These are phyloP conservation scores for Mormoops blainvillei DNA, from an alignment of 2,113 vertebrate species.

Conservation along the genomic window DNA sequence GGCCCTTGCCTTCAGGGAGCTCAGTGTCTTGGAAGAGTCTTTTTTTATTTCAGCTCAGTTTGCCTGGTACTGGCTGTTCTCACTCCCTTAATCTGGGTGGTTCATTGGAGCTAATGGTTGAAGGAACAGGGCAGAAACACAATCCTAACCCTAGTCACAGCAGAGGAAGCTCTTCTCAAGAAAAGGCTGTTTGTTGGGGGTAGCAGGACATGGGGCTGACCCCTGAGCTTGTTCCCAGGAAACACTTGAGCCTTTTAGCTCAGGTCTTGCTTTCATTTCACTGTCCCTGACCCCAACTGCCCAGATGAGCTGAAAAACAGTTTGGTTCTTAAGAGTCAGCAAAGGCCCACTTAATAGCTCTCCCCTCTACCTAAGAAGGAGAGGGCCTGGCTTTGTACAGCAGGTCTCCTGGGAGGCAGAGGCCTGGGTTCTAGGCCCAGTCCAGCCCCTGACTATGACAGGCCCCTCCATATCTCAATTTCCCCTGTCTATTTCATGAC, in stretches of 20 bases:
- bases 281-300: neutral
- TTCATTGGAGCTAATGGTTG: neutral
- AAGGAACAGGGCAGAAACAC: neutral
- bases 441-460: neutral
- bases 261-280: neutral
- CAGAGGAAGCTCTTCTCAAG: neutral
- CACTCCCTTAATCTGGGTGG: neutral
- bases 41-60: neutral
- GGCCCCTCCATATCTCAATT: neutral
- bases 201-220: neutral
- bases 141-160: neutral
- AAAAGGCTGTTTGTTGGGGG: neutral
- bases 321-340: neutral
- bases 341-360: neutral
- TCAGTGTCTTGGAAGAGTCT: neutral
- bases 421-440: neutral
- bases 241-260: neutral
- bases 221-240: conserved; percentile 5
- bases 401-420: neutral
- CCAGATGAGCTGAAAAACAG: neutral
- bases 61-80: neutral
- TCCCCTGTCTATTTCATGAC: neutral
- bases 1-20: neutral
- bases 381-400: neutral
- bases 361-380: neutral